Conservation (phyloP, 2,888 invertebrate genomes). For the Xylota segnis region DNA sequence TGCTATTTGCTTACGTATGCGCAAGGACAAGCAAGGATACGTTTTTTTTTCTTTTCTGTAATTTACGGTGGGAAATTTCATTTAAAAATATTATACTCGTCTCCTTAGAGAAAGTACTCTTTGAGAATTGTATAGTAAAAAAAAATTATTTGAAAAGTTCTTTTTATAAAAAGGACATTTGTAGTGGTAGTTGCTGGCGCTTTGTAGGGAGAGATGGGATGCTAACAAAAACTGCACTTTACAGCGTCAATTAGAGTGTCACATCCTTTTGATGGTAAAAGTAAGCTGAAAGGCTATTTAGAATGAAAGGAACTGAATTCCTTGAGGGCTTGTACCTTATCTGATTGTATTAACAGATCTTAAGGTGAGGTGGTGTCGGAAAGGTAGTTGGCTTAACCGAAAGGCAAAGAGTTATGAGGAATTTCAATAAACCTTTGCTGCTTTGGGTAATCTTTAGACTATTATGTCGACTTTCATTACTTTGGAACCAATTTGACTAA, state of each 20-base stretch:
- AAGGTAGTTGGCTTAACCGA: too few relatives aligned
- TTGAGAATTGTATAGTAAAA: not conserved
- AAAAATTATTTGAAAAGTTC: slow-evolving; percentile 5
- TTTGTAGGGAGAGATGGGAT: slow-evolving; percentile 4
- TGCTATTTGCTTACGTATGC: slow-evolving; percentile 41
- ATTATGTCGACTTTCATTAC: too few relatives aligned
- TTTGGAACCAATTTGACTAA: too few relatives aligned
- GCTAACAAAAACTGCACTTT: slow-evolving; percentile 25
- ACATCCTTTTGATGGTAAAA: not conserved
- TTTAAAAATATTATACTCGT: not conserved
- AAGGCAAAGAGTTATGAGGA: too few relatives aligned
- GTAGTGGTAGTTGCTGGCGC: not conserved
- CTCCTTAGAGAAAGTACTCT: not conserved
- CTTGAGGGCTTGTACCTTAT: too few relatives aligned
- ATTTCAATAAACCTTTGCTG: too few relatives aligned
- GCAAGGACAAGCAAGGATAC: slow-evolving; percentile 35
- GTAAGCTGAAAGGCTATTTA: not conserved
- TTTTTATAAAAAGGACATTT: slow-evolving; percentile 10
- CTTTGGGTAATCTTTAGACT: too few relatives aligned
- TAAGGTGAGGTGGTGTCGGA: too few relatives aligned
- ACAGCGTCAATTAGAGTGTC: not conserved
- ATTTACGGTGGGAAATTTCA: slow-evolving; percentile 18
- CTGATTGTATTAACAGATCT: too few relatives aligned
- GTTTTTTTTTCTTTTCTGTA: not conserved
- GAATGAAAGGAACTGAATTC: not conserved